A percentile compares a stretch with the other conserved stretches of the same genome.
Conservation (phyloP, 1,140 invertebrate species). For the Drosophila sulfurigaster region DNA sequence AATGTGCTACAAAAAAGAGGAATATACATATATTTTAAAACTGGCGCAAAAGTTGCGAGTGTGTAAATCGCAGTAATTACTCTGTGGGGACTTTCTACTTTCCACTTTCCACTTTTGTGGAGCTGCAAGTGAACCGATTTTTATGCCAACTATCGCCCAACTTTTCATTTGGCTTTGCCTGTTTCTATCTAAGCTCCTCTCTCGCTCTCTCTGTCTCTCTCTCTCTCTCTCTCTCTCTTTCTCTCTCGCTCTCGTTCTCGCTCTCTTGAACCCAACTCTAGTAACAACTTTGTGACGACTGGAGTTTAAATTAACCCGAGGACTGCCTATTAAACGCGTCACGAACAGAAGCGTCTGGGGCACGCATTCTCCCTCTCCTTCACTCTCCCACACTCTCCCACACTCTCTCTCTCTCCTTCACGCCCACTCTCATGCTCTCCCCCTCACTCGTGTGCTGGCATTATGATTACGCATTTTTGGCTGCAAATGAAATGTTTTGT, state of each 20-base stretch:
- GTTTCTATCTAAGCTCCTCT: neutral
- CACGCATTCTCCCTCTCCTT: neutral
- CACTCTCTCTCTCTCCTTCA: neutral
- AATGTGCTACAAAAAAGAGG: neutral
- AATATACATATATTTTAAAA: neutral
- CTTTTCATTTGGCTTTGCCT: neutral
- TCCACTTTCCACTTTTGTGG: neutral
- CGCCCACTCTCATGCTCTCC: neutral
- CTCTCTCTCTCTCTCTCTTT: neutral
- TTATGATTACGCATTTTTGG: conserved; percentile 70
- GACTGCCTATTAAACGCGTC: conserved; percentile 21
- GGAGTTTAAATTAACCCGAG: conserved; percentile 26
- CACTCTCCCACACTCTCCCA: neutral
- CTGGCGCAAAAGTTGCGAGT: neutral
- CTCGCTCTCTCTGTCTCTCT: neutral
- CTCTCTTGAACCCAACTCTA: neutral
- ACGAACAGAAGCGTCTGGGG: neutral
- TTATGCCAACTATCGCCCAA: neutral
- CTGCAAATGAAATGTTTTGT: conserved; percentile 77
- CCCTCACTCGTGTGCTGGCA: conserved; percentile 4
- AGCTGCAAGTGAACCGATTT: conserved; percentile 2
- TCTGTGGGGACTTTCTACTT: neutral
- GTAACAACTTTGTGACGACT: conserved; percentile 20
- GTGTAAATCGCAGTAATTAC: neutral
- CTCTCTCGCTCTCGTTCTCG: neutral